Evolutionary conservation across 2,113 vertebrate species (phyloP), one percentile per base, ranked within the genome.

Genomic region (Pseudorhombus dupliciocellatus): DNA sequence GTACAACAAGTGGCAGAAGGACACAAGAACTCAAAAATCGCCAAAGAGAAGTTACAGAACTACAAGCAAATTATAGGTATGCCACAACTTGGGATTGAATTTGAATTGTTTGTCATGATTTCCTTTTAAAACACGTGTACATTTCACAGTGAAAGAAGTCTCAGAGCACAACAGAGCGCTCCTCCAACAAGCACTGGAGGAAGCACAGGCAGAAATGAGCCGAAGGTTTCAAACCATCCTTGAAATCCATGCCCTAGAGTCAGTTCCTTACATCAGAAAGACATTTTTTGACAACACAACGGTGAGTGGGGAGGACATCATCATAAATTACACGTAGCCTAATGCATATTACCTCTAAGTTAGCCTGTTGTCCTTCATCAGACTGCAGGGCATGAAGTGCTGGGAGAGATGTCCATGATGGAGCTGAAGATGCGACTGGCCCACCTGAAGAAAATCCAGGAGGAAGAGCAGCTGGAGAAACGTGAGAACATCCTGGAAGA

Each of bases 391-490:
- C 91, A 97, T 0, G 83, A 94, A 37, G 91, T 98, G 66, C 88
- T 95, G 76, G 94, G 93, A 37, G 97, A 98, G 92, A 98, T 98
- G 97, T 98, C 97, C 31, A 24, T 97, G 53, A 91, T 90, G 14
- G 97, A 99, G 92, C 90, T 97, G 37, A 94, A 84, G 1, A 95
- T 96, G 83, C 94, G 96, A 12, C 91, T 98, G 14, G 83, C 89
- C 30, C 68, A 93, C 53, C 88, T 95, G 85, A 95, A 72, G 85
- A 93, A 95, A 58, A 70, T 80, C 15, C 91, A 94, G 73, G 88
- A 83, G 73, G 87, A 75, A 12, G 84, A 92, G 71, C 84, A 94
- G 73, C 93, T 95, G 71, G 94, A 96, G 74, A 95, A 89, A 74
- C 93, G 94, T 42, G 91, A 93, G 58, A 88, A 80, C 46, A 97